Conservation (phyloP, 2,797 vertebrate species). For the Girardinus metallicus region DNA sequence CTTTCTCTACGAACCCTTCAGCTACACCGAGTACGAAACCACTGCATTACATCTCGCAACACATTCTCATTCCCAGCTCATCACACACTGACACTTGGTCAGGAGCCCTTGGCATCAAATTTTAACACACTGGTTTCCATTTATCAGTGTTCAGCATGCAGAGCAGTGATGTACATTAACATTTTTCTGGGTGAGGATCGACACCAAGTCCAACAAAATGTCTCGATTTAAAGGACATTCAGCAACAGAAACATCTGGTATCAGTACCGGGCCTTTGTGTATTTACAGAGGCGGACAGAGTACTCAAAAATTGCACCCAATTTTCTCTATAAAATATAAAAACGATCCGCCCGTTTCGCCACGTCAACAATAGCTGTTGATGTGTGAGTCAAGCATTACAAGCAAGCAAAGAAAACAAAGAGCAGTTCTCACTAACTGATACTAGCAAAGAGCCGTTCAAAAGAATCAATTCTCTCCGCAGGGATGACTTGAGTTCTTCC, state of each 20-base stretch:
- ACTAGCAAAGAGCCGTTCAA: no score
- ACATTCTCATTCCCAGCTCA: constrained; percentile 15
- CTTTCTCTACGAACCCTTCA: constrained; percentile 14
- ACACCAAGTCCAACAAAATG: not conserved
- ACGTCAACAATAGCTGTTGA: no score
- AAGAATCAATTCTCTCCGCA: no score
- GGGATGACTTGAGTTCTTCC: no score
- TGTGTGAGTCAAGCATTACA: no score
- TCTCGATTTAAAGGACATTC: constrained; percentile 1
- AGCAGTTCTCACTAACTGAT: no score
- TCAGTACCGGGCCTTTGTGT: not conserved
- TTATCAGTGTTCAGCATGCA: constrained; percentile 8
- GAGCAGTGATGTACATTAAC: constrained; percentile 1
- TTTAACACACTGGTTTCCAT: constrained; percentile 5
- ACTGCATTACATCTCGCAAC: constrained; percentile 14
- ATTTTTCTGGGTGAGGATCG: constrained; percentile 1
- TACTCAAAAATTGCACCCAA: no score
- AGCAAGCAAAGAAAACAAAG: no score
- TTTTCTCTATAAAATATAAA: no score
- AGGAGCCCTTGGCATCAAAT: constrained; percentile 11
- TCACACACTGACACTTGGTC: constrained; percentile 8
- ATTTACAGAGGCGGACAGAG: no score
- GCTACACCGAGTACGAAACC: constrained; percentile 22
- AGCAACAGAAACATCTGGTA: not conserved
- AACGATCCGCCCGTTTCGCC: no score